phyloP scores from a whole-genome alignment of 2,113 vertebrate species.

The Macrotis lagotis region DNA sequence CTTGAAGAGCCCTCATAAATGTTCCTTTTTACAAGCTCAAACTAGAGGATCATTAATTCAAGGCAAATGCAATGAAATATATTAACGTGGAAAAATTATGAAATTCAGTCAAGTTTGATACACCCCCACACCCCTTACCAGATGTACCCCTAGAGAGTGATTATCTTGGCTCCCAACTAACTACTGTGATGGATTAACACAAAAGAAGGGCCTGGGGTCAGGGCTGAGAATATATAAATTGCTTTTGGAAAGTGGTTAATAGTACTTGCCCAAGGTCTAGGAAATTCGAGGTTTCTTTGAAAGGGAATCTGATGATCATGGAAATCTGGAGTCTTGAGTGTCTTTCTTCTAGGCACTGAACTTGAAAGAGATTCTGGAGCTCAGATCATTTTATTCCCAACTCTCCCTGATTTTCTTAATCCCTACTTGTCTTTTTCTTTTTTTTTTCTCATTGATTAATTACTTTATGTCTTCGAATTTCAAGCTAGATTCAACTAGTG shows the following conservation, averaged over 20 bases:
- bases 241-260: not conserved
- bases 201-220: too few species aligned
- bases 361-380: not conserved
- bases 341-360: not conserved
- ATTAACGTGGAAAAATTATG: not conserved
- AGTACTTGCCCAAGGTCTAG: not conserved
- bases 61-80: not conserved
- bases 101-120: not conserved
- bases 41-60: not conserved
- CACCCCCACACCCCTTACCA: not conserved
- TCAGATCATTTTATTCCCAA: not conserved
- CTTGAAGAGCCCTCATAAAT: not conserved
- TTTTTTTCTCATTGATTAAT: not conserved
- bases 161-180: not conserved
- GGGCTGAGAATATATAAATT: not conserved
- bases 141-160: not conserved
- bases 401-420: not conserved
- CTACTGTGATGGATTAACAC: not conserved
- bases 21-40: not conserved
- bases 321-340: not conserved
- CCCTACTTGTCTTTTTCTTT: not conserved
- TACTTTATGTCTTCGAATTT: slow-evolving; percentile 38
- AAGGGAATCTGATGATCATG: not conserved
- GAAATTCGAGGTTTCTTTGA: not conserved
- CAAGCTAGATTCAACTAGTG: slow-evolving; percentile 14